Conservation (phyloP, 1,140 invertebrate genomes). For the Ylistrum balloti region DNA sequence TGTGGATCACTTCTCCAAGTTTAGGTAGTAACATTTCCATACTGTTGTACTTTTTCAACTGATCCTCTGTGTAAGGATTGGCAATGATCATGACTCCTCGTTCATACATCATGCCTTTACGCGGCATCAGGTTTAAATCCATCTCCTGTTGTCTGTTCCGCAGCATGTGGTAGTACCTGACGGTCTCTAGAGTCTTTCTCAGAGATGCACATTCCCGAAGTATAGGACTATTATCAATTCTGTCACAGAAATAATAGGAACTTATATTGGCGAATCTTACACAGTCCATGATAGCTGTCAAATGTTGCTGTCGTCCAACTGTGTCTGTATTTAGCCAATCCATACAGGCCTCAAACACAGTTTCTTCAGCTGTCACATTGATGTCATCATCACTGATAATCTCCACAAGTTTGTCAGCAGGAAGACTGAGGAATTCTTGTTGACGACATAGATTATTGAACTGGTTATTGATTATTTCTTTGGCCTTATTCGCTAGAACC, state of each 20-base stretch:
- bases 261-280: slow-evolving; percentile 85
- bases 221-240: slow-evolving; percentile 82
- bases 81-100: slow-evolving; percentile 80
- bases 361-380: slow-evolving; percentile 85
- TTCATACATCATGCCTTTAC: slow-evolving; percentile 79
- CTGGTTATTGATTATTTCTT: slow-evolving; percentile 80
- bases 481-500: slow-evolving; percentile 76
- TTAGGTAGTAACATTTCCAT: slow-evolving; percentile 79
- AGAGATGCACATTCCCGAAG: slow-evolving; percentile 75
- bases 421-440: slow-evolving; percentile 78
- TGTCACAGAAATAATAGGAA: slow-evolving; percentile 86
- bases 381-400: slow-evolving; percentile 84
- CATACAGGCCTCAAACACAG: slow-evolving; percentile 84
- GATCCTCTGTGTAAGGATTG: slow-evolving; percentile 80
- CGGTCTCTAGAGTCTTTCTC: slow-evolving; percentile 67
- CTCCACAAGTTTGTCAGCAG: slow-evolving; percentile 82
- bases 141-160: slow-evolving; percentile 79
- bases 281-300: slow-evolving; percentile 83
- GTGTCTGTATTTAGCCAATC: slow-evolving; percentile 84
- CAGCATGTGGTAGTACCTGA: slow-evolving; percentile 79
- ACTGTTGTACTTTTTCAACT: slow-evolving; percentile 78
- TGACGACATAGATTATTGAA: slow-evolving; percentile 76
- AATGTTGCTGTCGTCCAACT: slow-evolving; percentile 66
- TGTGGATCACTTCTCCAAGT: slow-evolving; percentile 76
- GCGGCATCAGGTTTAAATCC: slow-evolving; percentile 80